Evolutionary conservation across 1,140 invertebrate species (phyloP), one percentile per base, ranked within the genome.

Genomic region (Aphaenogaster rudis): DNA sequence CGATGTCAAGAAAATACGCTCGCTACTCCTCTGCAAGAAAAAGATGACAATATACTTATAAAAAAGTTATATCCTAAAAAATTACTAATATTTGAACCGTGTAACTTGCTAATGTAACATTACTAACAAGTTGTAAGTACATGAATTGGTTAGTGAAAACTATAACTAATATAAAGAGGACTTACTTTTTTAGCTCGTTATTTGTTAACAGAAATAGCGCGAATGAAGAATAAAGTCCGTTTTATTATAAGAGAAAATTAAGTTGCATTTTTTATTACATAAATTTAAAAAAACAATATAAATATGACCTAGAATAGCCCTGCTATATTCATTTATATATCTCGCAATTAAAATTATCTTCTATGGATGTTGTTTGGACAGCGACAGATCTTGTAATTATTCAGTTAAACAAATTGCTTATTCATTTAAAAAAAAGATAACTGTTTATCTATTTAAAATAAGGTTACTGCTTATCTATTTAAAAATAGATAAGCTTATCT

Each of bases 401-500:
- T 36, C 13, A 42, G 11, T 39, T 67, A 21, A 67, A 33, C 3
- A 33, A 63, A 13, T 11, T 63, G 28, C 28, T 33, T 63, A 63
- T 63, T 9, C 3, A 28, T 63, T 63, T 63, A 63, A 28, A 28
- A 28, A 28, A 28, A 28, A 28, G 28, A 17, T 52, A 59, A 59
- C 9, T 59, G 52, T 15, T 54, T 54, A 61, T 33, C 13, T 61
- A 33, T 33, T 13, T 61, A 28, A 59, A 59, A 21, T 3, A 3
- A 59, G 17, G 8, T 2, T 7, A 59, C 8, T 45, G 42, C 11
- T 21, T 69, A 67, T 66, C 63, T 42, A n/a, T 69, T 69, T 69
- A n/a, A 48, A 21, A 66, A 66, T 39, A 67, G 64, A 67, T 67
- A 67, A 21, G 4, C 11, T 36, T 69, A 72, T 72, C 3, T 57